Base-by-base conservation (phyloP, 2,888 invertebrate genomes). In the Pollenia griseotomentosa region DNA sequence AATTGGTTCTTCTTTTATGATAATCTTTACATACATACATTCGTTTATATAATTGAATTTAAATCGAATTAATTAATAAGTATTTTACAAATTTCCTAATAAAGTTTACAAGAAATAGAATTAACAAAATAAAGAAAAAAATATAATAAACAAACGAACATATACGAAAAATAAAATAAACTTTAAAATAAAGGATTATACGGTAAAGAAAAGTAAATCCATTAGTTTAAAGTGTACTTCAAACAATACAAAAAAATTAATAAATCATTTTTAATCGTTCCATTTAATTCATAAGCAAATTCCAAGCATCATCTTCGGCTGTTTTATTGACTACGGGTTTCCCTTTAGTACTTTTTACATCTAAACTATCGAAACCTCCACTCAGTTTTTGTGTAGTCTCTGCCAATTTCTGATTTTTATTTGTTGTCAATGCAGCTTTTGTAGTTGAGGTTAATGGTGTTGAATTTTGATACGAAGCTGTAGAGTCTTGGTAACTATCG, bases 251-350 rank as follows among this genome's bases (percentile, higher is more conserved):
- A 44, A 71, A 65, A 46, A 9, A 19, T 6, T 33, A 48, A 46
- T 53, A 40, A 57, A 59, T 53, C 33, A 14, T 12, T 8, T 55
- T 19, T 2, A 7, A 61, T 81, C n/a, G 48, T 14, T 88, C 95
- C 93, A 96, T 90, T 95, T 93, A 96, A 90, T 95, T 94, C 92
- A 95, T 95, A 88, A 95, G 91, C 91, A 95, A 94, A 90, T 95
- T 94, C 95, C 95, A 95, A 61, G 95, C 94, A 90, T 95, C 95
- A 90, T 95, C 95, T 89, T 95, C 95, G 75, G 94, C 94, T 92
- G 93, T 95, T 33, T 90, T 83, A 83, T 92, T 92, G 9, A 81
- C 77, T 44, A 70, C 66, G 19, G 88, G 46, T 87, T 91, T 91
- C 3, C 91, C 63, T 83, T 93, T 93, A 0, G 91, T 90, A 88